Evolutionary conservation across 2,113 vertebrate genomes (phyloP), one percentile per base, ranked within the genome.

Genomic region (Thunnus thynnus): DNA sequence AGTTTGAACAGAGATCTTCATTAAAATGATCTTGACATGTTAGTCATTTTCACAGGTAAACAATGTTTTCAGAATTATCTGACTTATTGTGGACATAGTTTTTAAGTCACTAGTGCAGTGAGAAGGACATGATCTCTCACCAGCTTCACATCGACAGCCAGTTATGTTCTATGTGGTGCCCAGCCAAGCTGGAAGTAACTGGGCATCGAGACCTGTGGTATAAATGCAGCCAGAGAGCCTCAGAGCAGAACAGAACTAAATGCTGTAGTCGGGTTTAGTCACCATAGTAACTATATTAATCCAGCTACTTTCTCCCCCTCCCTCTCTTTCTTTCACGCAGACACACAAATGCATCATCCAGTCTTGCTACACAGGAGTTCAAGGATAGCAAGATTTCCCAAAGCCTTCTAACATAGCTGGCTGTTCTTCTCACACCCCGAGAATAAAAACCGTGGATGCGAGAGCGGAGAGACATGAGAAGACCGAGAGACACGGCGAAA

Each of bases 251-350:
- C 66, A 83, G 73, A 64, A 80, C 85, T 75, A 80, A 86, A 77
- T 36, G 48, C 57, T 75, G 22, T 68, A 80, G 83, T 86, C 82
- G 80, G 62, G 74, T 90, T 86, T 78, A 74, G 83, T 91, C 79
- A 56, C 82, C 75, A 90, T 84, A 79, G 83, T 69, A 91, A 93
- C 89, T 72, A 83, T 55, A 82, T 75, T 41, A 89, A 76, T 56
- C 64, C 30, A 68, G 75, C 70, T 54, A 66, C 72, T 65, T 47
- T 58, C 61, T 32, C 46, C 17, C n/a, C n/a, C 13, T 72, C 66
- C 22, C 52, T 66, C 25, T 61, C 46, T 56, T 44, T 30, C 51
- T 69, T 46, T 68, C 76, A 72, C 41, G 51, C 73, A 78, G 25
- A 44, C 67, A 77, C 66, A 83, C 47, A 80, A 74, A 77, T 67